Conservation (phyloP, 64 coral and sea anemone species). For the Stichodactyla mertensii region DNA sequence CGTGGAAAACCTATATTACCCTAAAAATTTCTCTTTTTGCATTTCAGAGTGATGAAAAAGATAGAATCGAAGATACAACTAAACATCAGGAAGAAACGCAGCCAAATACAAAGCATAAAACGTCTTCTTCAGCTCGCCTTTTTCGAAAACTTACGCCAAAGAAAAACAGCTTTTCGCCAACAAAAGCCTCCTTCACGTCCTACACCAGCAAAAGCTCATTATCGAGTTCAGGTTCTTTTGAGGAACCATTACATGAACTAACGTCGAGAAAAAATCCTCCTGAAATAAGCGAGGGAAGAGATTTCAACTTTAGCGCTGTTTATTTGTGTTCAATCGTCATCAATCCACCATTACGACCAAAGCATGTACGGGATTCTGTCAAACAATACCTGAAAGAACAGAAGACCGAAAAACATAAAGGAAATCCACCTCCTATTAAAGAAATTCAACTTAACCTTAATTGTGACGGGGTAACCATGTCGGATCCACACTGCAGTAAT, state of each 20-base stretch:
- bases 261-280: neutral
- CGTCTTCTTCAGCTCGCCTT: neutral
- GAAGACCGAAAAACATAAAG: slow-evolving; percentile 59
- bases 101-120: slow-evolving; percentile 2
- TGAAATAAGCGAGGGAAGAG: slow-evolving; percentile 50
- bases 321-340: slow-evolving; percentile 91
- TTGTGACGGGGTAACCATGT: slow-evolving; percentile 74
- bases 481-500: slow-evolving; percentile 14
- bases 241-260: neutral
- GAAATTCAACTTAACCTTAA: slow-evolving; percentile 56
- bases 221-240: slow-evolving; percentile 1
- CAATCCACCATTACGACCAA: slow-evolving; percentile 78
- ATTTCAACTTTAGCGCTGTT: slow-evolving; percentile 51
- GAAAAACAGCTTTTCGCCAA: neutral
- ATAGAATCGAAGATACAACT: neutral
- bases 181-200: neutral
- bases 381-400: slow-evolving; percentile 91
- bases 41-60: neutral
- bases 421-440: slow-evolving; percentile 31
- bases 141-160: slow-evolving; percentile 27
- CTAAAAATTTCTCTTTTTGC: neutral
- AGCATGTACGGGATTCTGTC: slow-evolving; percentile 86
- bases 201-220: slow-evolving; percentile 19
- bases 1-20: too few species aligned
- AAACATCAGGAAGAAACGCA: neutral